phyloP scores from a whole-genome alignment of 1,140 invertebrate genomes.

The Octopus bimaculoides region DNA sequence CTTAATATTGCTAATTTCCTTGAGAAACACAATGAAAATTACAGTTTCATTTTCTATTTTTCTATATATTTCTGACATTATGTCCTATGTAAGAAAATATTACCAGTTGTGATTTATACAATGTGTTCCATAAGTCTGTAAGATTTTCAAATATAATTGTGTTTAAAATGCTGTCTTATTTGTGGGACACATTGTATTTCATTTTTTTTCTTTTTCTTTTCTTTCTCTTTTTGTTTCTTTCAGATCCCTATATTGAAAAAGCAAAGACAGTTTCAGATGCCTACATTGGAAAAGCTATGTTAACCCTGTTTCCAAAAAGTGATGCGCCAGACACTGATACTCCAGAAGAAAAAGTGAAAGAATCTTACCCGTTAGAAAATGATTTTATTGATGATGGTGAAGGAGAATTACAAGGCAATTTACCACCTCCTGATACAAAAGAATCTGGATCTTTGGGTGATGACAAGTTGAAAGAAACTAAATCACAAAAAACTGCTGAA shows the following conservation, averaged over 20 bases:
- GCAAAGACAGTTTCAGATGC: background rate
- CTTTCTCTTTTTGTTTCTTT: background rate
- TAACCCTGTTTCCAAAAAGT: too few relatives aligned
- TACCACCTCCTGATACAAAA: background rate
- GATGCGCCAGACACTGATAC: too few relatives aligned
- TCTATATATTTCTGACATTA: too few relatives aligned
- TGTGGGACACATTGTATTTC: too few relatives aligned
- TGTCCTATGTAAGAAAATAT: too few relatives aligned
- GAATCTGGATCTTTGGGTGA: background rate
- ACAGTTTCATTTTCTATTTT: too few relatives aligned
- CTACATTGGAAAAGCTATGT: background rate
- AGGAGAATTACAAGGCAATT: background rate
- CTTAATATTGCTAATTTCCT: too few relatives aligned
- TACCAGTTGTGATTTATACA: too few relatives aligned
- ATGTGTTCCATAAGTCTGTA: too few relatives aligned
- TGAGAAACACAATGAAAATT: too few relatives aligned
- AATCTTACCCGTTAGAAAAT: conserved; percentile 5
- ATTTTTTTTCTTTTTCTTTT: background rate
- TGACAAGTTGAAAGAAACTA: background rate
- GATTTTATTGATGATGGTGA: conserved; percentile 7
- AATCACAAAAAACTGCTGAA: background rate
- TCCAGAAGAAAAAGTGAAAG: background rate
- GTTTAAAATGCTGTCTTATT: too few relatives aligned
- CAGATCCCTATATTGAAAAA: background rate
- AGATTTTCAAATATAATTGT: too few relatives aligned